phyloP scores from a whole-genome alignment of 2,888 invertebrate genomes.

The Drosophila acutilabella region DNA sequence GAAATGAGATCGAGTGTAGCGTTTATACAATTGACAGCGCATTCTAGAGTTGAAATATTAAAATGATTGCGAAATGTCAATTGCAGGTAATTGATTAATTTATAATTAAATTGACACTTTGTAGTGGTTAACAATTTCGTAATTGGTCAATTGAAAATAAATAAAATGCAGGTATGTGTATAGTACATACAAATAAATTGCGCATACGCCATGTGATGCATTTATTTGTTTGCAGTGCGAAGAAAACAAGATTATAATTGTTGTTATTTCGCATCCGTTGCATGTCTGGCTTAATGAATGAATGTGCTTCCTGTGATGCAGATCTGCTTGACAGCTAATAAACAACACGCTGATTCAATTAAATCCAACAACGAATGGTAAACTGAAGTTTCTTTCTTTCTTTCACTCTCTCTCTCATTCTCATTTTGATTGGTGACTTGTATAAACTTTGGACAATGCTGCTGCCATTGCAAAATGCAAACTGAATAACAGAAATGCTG shows the following conservation, averaged over 20 bases:
- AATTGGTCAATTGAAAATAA: slow-evolving; percentile 24
- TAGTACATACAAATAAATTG: slow-evolving; percentile 8
- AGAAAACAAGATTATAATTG: slow-evolving; percentile 63
- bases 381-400: slow-evolving; percentile 1
- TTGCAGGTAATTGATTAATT: slow-evolving; percentile 32
- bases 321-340: slow-evolving; percentile 35
- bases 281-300: slow-evolving; percentile 21
- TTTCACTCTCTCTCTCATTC: background rate
- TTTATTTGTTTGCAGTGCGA: slow-evolving; percentile 64
- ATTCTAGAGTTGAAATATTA: slow-evolving; percentile 3
- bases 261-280: slow-evolving; percentile 8
- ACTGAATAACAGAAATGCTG: slow-evolving; percentile 2
- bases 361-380: slow-evolving; percentile 42
- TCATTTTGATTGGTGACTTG: slow-evolving; percentile 46
- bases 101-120: slow-evolving; percentile 43
- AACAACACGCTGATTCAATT: slow-evolving; percentile 62
- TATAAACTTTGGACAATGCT: slow-evolving; percentile 55
- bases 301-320: slow-evolving; percentile 10
- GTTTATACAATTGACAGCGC: background rate
- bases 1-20: background rate
- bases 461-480: slow-evolving; percentile 22
- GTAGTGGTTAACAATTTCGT: slow-evolving; percentile 30
- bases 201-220: slow-evolving; percentile 26
- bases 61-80: slow-evolving; percentile 4
- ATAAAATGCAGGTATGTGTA: slow-evolving; percentile 3